Base-by-base conservation (phyloP, 2,797 vertebrate genomes). In the Poeciliopsis presidionis region DNA sequence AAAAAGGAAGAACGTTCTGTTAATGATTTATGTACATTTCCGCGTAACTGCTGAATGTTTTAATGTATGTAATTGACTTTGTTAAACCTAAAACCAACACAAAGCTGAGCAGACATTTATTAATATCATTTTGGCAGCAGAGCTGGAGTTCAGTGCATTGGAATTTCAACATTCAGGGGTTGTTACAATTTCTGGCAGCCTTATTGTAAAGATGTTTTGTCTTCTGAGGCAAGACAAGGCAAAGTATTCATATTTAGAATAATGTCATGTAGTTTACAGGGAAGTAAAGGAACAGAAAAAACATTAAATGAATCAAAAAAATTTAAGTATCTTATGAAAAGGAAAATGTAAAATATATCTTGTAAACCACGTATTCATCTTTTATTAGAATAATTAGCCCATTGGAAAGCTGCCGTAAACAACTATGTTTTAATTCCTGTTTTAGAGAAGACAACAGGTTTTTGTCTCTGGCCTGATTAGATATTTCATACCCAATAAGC, bases 21-120 rank as follows among this genome's bases (percentile, higher is more conserved):
- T 73, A 28, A 55, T 55, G 25, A 65, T 75, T 30, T 36, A 65
- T 59, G 70, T 13, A 41, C 49, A 16, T 73, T 73, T 41, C 55
- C 36, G 25, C 43, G 18, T 39, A 51, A 28, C 9, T 55, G 13
- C 1, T 30, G 71, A n/a, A 28, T 49, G 46, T 53, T 73, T 78
- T 51, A 9, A 22, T 71, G 28, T 36, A 49, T 36, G 8, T 61
- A 18, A 53, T 9, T 55, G 49, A n/a, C 51, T 70, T 28, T 70
- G 41, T n/a, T 70, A 12, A 45, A 46, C 6, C 12, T 46, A 46
- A 70, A 70, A n/a, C 25, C 25, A 67, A 53, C 47, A n/a, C 53
- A 9, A 4, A 70, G 41, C 55, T 9, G n/a, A 71, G n/a, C 13
- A 28, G 25, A 70, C 13, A 3, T 70, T 13, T 14, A 70, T 45